A percentile compares a stretch with the other conserved stretches of the same genome.
These are phyloP conservation scores for Meloidogyne chitwoodi DNA, from an alignment of 1,140 invertebrate genomes.

Conservation along the genomic window DNA sequence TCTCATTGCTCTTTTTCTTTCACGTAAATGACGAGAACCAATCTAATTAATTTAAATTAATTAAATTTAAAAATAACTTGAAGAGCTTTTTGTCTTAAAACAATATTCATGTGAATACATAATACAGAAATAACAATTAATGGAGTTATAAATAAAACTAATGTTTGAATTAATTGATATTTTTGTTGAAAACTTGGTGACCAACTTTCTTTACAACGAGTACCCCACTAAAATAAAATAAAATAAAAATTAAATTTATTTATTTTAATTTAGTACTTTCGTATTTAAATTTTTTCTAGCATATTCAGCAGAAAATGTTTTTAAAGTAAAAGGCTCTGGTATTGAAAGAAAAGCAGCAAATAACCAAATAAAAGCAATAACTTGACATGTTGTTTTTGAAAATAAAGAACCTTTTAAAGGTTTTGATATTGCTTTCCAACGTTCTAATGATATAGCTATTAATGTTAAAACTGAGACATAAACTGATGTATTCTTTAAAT, in stretches of 20 bases:
- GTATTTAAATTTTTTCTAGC: slow-evolving; percentile 38
- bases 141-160: slow-evolving; percentile 50
- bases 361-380: slow-evolving; percentile 51
- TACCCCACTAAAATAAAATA: slow-evolving; percentile 54
- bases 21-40: slow-evolving; percentile 45
- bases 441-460: slow-evolving; percentile 47
- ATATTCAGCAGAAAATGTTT: slow-evolving; percentile 49
- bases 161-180: slow-evolving; percentile 52
- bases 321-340: slow-evolving; percentile 52
- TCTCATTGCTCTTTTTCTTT: slow-evolving; percentile 47
- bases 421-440: slow-evolving; percentile 51
- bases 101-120: slow-evolving; percentile 52
- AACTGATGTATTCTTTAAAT: slow-evolving; percentile 55
- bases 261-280: slow-evolving; percentile 20
- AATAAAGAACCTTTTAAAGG: slow-evolving; percentile 43
- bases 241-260: slow-evolving; percentile 6
- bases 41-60: slow-evolving; percentile 25
- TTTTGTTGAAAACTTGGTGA: slow-evolving; percentile 48
- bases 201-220: slow-evolving; percentile 53
- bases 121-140: slow-evolving; percentile 44
- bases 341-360: slow-evolving; percentile 43
- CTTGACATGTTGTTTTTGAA: slow-evolving; percentile 38
- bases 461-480: slow-evolving; percentile 55
- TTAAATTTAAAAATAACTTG: slow-evolving; percentile 26
- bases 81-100: slow-evolving; percentile 41